A percentile compares a stretch with the other conserved stretches of the same genome.
Evolutionary conservation across 2,888 invertebrate species (phyloP).

Genomic region (Microchrysa polita): DNA sequence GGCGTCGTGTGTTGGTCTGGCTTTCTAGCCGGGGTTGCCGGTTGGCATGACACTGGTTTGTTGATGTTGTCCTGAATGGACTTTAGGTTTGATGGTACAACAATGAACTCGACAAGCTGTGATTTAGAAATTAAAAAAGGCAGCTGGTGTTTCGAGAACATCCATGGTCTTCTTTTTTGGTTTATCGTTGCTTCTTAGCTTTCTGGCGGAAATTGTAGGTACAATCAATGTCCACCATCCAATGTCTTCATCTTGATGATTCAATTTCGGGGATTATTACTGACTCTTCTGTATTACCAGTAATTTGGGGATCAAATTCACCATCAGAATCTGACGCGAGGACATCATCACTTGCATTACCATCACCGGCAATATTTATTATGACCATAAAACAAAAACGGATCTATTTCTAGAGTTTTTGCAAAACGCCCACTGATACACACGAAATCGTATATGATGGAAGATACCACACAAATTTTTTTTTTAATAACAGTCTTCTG

Average conservation of each 20-base stretch:
- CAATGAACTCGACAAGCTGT: neutral
- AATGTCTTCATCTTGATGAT: neutral
- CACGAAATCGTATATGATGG: neutral
- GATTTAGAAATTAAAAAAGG: constrained; percentile 35
- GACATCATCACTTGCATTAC: constrained; percentile 1
- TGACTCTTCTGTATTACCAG: neutral
- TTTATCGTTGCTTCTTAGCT: too few species aligned
- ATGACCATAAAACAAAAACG: neutral
- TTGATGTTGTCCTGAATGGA: constrained; percentile 15
- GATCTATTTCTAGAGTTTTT: neutral
- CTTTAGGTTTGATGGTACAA: constrained; percentile 23
- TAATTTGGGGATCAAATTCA: neutral
- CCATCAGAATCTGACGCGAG: neutral
- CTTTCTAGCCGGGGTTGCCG: too few species aligned
- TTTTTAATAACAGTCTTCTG: too few species aligned
- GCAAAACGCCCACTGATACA: too few species aligned
- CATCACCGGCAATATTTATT: constrained; percentile 16
- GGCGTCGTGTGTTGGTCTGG: too few species aligned
- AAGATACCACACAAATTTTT: too few species aligned
- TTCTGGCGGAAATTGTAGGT: too few species aligned
- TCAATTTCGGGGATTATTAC: neutral
- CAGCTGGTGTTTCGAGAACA: constrained; percentile 23
- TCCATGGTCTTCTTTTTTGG: neutral
- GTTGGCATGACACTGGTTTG: constrained; percentile 23
- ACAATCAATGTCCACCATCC: too few species aligned